Evolutionary conservation across 2,888 invertebrate genomes (phyloP).

Genomic region (Athalia rosae): DNA sequence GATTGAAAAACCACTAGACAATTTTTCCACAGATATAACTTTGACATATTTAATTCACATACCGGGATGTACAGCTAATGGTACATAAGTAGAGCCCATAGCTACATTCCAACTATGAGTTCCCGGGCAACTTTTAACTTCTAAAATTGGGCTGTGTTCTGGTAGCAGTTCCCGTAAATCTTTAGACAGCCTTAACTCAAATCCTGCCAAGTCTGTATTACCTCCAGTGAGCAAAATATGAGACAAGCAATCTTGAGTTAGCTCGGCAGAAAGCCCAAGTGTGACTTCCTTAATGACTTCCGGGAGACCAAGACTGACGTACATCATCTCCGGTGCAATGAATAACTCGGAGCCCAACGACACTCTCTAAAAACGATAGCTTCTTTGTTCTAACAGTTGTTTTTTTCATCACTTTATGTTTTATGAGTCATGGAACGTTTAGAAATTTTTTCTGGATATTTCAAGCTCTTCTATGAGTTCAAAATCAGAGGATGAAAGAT

Average conservation of each 20-base stretch:
- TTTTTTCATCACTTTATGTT: constrained; percentile 20
- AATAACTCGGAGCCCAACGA: constrained; percentile 71
- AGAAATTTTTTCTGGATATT: too few species aligned
- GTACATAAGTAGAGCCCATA: constrained; percentile 72
- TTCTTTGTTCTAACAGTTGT: constrained; percentile 24
- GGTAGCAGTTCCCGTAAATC: constrained; percentile 71
- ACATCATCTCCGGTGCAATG: constrained; percentile 73
- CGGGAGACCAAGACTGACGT: constrained; percentile 69
- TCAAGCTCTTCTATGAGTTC: not conserved
- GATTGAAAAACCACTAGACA: not conserved
- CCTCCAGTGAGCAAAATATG: constrained; percentile 72
- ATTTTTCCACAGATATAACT: constrained; percentile 2
- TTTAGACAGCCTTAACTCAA: constrained; percentile 68
- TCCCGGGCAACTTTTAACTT: constrained; percentile 69
- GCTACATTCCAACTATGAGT: constrained; percentile 72
- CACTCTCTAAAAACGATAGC: constrained; percentile 64
- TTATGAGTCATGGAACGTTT: not conserved
- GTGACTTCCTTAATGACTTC: constrained; percentile 71
- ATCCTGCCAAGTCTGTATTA: constrained; percentile 72
- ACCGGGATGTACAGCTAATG: constrained; percentile 71
- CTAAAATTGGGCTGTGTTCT: constrained; percentile 68
- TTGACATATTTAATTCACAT: not conserved
- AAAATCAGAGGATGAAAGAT: not conserved
- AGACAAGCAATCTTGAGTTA: constrained; percentile 70
- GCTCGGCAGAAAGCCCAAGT: constrained; percentile 66